Conservation (phyloP, 2,888 invertebrate genomes). For the Eurytoma adleriae region DNA sequence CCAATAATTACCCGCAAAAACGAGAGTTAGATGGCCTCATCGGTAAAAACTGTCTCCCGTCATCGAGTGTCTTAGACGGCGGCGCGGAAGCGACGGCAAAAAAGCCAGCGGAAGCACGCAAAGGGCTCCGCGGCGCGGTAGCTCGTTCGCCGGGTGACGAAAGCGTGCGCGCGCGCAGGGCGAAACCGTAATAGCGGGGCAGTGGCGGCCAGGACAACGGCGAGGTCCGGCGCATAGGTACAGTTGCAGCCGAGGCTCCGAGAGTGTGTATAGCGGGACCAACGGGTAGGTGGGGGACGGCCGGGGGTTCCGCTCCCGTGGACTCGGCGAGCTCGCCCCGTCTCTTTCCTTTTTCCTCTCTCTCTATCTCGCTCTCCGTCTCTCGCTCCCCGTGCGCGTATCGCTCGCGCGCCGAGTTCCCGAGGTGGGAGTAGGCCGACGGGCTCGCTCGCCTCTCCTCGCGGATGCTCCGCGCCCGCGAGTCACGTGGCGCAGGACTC, state of each 20-base stretch:
- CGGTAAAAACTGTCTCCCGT: too few relatives aligned
- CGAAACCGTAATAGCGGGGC: conserved; percentile 51
- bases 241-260: too few relatives aligned
- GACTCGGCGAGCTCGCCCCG: conserved; percentile 8
- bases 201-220: conserved; percentile 2
- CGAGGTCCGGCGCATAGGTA: conserved; percentile 8
- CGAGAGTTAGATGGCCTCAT: too few relatives aligned
- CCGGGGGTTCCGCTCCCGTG: conserved; percentile 51
- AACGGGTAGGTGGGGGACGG: background rate
- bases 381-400: background rate
- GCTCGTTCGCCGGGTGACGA: conserved; percentile 6
- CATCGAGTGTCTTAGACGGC: background rate
- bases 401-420: background rate
- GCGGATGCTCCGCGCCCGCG: conserved; percentile 1
- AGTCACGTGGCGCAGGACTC: background rate
- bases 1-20: background rate
- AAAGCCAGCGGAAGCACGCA: background rate
- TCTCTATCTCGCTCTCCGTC: conserved; percentile 2
- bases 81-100: background rate
- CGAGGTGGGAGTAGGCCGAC: conserved; percentile 49
- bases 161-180: conserved; percentile 29
- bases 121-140: background rate
- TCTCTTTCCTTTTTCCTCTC: conserved; percentile 52
- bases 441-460: conserved; percentile 15
- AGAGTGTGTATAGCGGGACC: too few relatives aligned